These are phyloP conservation scores for Enteromius trimaculatus DNA, from an alignment of 2,797 vertebrate species.

Conservation along the genomic window DNA sequence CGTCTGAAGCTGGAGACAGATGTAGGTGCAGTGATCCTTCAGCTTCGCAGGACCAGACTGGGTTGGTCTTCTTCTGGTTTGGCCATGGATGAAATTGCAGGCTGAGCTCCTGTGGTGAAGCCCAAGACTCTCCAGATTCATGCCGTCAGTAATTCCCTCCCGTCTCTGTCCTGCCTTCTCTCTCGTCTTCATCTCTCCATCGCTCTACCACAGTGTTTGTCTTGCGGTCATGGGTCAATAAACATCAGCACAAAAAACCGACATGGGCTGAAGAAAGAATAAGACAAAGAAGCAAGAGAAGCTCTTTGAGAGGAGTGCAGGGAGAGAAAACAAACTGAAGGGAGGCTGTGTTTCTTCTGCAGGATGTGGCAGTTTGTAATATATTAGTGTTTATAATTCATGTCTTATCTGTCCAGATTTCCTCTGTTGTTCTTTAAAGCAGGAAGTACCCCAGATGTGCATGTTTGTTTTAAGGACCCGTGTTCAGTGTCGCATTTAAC, in stretches of 20 bases:
- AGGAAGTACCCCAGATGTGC: slow-evolving; percentile 18
- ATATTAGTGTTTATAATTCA: slow-evolving; percentile 25
- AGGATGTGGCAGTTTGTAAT: slow-evolving; percentile 8
- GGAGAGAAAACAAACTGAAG: slow-evolving; percentile 13
- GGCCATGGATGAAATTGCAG: slow-evolving; percentile 52
- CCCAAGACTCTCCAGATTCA: slow-evolving; percentile 34
- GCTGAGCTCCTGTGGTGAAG: slow-evolving; percentile 51
- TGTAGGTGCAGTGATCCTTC: slow-evolving; percentile 17
- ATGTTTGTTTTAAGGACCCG: slow-evolving; percentile 7
- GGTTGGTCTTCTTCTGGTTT: slow-evolving; percentile 36
- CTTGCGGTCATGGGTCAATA: slow-evolving; percentile 28
- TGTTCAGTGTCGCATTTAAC: background rate
- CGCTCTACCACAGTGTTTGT: slow-evolving; percentile 12
- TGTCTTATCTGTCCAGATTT: slow-evolving; percentile 32
- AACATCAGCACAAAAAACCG: background rate
- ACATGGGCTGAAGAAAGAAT: slow-evolving; percentile 19
- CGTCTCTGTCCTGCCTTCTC: background rate
- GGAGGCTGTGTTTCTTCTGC: background rate
- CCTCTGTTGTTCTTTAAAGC: slow-evolving; percentile 9
- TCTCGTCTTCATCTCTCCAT: background rate
- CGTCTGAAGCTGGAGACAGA: background rate
- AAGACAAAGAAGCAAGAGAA: slow-evolving; percentile 1
- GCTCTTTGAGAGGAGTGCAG: background rate
- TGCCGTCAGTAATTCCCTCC: slow-evolving; percentile 28
- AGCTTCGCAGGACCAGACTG: background rate